Base-by-base conservation (phyloP, 2,797 vertebrate species). In the Lagocephalus sceleratus region DNA sequence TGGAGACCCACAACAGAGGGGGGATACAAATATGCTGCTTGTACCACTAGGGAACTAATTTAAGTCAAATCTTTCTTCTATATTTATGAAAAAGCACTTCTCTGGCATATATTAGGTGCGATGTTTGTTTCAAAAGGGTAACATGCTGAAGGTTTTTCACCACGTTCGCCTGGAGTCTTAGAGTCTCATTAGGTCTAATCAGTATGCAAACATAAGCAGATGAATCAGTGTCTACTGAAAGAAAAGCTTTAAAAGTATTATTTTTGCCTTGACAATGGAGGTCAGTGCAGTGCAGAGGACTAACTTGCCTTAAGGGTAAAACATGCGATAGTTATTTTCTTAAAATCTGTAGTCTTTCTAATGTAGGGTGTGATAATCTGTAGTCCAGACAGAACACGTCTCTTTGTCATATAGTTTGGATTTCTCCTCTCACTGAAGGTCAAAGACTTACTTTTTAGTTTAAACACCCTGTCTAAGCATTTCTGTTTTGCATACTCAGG, bases 181-280 rank as follows among this genome's bases (percentile, higher is more conserved):
- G 62, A 75, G 68, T 80, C 54, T 71, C 66, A 76, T 83, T 76
- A 78, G 60, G 51, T 66, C 51, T 76, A 49, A 83, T 84, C 68
- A 76, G 68, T 40, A 45, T 71, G 47, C 57, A 48, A 49, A 67
- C 57, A 69, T 45, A 39, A 22, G 59, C 44, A 58, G 53, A 57
- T 51, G 25, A 26, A 54, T 54, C 62, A 47, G 51, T 42, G 49
- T 64, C 51, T 26, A 51, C 32, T 46, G 15, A 78, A 70, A 54
- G 48, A 63, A 61, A 61, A 60, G 54, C 68, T 70, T 63, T 43
- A 60, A 32, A 26, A 49, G 43, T 63, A 44, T 59, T 66, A 57
- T 53, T 56, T 35, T 47, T 51, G 32, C 32, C 39, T 59, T 44
- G 56, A 83, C 71, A 74, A 46, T n/a, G 3, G 48, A 79, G 72